These are phyloP conservation scores for Lithobates pipiens DNA, from an alignment of 2,797 vertebrate species.

Conservation along the genomic window DNA sequence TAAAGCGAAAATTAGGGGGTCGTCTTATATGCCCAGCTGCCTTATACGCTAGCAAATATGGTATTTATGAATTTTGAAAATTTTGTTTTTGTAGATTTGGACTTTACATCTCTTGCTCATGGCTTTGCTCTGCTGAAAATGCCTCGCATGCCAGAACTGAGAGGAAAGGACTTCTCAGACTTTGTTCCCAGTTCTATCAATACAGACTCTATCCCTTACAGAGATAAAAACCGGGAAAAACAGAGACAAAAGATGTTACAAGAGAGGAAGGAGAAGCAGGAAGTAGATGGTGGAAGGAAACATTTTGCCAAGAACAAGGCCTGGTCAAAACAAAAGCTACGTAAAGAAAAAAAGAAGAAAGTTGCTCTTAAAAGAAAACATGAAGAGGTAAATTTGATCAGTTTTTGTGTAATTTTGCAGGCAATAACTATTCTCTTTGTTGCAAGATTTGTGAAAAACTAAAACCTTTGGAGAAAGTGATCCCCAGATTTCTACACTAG, in stretches of 20 bases:
- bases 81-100: conserved; percentile 80
- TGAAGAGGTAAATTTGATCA: conserved; percentile 78
- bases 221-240: conserved; percentile 91
- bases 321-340: conserved; percentile 95
- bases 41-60: too few relatives aligned
- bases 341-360: conserved; percentile 85
- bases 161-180: conserved; percentile 82
- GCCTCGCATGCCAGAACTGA: conserved; percentile 94
- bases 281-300: conserved; percentile 69
- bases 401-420: neutral
- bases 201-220: conserved; percentile 89
- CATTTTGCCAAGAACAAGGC: conserved; percentile 82
- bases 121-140: conserved; percentile 92
- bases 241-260: conserved; percentile 85
- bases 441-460: too few relatives aligned
- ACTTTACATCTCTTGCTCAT: conserved; percentile 84
- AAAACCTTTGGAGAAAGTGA: too few relatives aligned
- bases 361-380: conserved; percentile 81
- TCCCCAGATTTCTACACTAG: too few relatives aligned
- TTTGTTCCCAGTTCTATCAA: conserved; percentile 81
- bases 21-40: too few relatives aligned
- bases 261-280: conserved; percentile 71
- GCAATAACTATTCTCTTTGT: neutral
- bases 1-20: too few relatives aligned
- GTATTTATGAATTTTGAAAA: neutral